These are phyloP conservation scores for Cynoglossus semilaevis DNA, from an alignment of 2,113 vertebrate genomes.

Conservation along the genomic window DNA sequence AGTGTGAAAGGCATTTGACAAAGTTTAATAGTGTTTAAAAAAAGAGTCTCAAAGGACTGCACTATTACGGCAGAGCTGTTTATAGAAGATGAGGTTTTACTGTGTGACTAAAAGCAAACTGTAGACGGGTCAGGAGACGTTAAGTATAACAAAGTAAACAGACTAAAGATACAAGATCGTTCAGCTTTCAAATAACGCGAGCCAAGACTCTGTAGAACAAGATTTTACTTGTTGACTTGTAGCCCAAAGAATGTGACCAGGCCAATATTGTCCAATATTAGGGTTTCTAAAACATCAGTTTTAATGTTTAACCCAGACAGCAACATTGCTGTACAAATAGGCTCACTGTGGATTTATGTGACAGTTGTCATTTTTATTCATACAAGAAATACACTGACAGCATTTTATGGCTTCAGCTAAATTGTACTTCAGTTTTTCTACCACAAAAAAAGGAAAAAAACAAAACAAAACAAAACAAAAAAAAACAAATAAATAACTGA, in stretches of 20 bases:
- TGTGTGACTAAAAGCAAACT: constrained; percentile 44
- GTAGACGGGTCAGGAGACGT: constrained; percentile 22
- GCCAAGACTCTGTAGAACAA: constrained; percentile 12
- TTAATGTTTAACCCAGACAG: not conserved
- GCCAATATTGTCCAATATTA: not conserved
- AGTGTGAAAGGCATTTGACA: not conserved
- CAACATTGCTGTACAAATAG: not conserved
- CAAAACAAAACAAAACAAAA: too few relatives aligned
- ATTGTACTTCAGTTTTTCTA: too few relatives aligned
- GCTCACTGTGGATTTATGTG: not conserved
- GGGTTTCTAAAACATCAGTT: not conserved
- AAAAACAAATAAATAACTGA: too few relatives aligned
- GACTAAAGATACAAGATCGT: constrained; percentile 16
- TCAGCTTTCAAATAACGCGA: not conserved
- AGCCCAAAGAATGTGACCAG: not conserved
- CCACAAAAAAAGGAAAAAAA: too few relatives aligned
- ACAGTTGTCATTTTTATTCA: not conserved
- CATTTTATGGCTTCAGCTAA: too few relatives aligned
- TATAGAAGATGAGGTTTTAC: constrained; percentile 28
- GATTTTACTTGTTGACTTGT: not conserved
- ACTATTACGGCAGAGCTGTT: constrained; percentile 8
- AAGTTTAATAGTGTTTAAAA: constrained; percentile 18
- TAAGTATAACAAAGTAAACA: constrained; percentile 50
- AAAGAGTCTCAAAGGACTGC: not conserved
- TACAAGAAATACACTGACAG: constrained; percentile 1